A percentile compares a stretch with the other conserved stretches of the same genome.
These are phyloP conservation scores for Fulica atra DNA, from an alignment of 2,113 vertebrate genomes.

Conservation along the genomic window DNA sequence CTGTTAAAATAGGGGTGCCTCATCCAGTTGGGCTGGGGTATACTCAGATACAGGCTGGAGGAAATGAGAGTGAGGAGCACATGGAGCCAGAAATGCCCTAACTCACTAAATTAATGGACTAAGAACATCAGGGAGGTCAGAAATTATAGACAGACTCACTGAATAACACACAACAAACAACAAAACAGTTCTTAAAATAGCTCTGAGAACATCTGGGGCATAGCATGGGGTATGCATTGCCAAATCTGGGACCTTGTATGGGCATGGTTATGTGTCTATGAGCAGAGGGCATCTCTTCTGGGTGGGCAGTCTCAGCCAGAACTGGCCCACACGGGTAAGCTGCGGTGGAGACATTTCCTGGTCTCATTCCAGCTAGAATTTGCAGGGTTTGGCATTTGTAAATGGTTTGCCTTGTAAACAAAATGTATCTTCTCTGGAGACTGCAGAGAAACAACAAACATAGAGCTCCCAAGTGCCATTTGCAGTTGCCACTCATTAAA, in stretches of 20 bases:
- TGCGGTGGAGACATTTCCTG: neutral
- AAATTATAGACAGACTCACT: neutral
- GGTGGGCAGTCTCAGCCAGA: neutral
- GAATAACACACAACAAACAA: neutral
- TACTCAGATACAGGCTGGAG: neutral
- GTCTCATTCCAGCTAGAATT: slow-evolving; percentile 35
- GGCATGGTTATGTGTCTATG: neutral
- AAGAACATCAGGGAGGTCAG: neutral
- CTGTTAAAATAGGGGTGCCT: neutral
- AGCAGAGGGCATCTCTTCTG: neutral
- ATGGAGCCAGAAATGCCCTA: neutral
- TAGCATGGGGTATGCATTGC: neutral
- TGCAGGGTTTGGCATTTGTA: slow-evolving; percentile 41
- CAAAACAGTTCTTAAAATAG: slow-evolving; percentile 24
- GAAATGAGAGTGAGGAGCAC: neutral
- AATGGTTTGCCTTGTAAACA: slow-evolving; percentile 49
- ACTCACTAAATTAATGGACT: neutral
- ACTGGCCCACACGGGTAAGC: neutral
- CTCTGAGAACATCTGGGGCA: neutral
- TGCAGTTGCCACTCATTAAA: slow-evolving; percentile 21
- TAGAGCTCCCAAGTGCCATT: slow-evolving; percentile 8
- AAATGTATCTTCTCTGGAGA: slow-evolving; percentile 36
- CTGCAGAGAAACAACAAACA: slow-evolving; percentile 37
- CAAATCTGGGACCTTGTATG: rapidly evolving
- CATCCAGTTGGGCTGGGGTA: neutral